Evolutionary conservation across 2,888 invertebrate species (phyloP).

Genomic region (Caenorhabditis panamensis): DNA sequence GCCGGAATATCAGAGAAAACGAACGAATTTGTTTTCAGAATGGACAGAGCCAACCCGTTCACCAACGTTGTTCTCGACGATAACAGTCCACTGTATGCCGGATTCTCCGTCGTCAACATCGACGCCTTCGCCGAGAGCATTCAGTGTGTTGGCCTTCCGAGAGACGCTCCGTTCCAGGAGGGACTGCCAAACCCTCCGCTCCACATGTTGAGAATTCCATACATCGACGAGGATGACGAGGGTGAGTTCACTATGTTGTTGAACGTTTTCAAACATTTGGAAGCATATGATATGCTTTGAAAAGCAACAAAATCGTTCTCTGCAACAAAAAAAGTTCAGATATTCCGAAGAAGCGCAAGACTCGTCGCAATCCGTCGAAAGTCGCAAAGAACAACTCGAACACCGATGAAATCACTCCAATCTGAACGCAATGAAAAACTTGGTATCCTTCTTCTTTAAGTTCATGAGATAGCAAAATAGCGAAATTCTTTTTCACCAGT

Average conservation of each 20-base stretch:
- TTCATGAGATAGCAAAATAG: no score
- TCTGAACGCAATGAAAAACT: slow-evolving; percentile 9
- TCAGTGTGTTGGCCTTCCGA: slow-evolving; percentile 49
- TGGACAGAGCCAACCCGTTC: slow-evolving; percentile 29
- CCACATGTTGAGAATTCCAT: slow-evolving; percentile 51
- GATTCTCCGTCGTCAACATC: slow-evolving; percentile 59
- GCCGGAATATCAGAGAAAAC: no score
- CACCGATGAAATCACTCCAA: not conserved
- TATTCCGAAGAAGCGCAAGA: slow-evolving; percentile 8
- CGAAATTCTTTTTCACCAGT: not conserved
- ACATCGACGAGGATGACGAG: slow-evolving; percentile 64
- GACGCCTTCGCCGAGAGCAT: slow-evolving; percentile 61
- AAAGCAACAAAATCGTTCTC: no score
- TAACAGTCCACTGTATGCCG: slow-evolving; percentile 40
- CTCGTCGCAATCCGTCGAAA: slow-evolving; percentile 4
- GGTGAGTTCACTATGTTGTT: slow-evolving; percentile 11
- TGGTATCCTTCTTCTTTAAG: not conserved
- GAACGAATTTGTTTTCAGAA: slow-evolving; percentile 32
- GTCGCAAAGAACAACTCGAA: not conserved
- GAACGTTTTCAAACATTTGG: not conserved
- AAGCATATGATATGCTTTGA: not conserved
- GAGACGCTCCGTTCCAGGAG: slow-evolving; percentile 53
- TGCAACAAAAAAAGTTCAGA: slow-evolving; percentile 9
- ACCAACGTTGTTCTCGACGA: slow-evolving; percentile 50
- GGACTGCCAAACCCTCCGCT: slow-evolving; percentile 66